A percentile compares a stretch with the other conserved stretches of the same genome.
Conservation (phyloP, 2,888 invertebrate genomes). For the Andrena camellia region DNA sequence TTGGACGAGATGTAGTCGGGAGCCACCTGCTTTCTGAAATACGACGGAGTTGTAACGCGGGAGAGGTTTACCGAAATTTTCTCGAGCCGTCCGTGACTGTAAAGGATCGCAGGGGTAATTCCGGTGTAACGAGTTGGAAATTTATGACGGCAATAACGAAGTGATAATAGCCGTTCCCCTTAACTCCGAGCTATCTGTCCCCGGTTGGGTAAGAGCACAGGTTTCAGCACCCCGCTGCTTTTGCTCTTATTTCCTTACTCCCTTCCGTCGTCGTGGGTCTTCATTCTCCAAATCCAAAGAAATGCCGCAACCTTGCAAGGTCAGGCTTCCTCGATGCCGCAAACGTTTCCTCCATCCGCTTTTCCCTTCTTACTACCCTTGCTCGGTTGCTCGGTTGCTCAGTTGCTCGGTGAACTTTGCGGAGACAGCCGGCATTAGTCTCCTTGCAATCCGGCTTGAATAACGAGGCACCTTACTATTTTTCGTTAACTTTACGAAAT, state of each 20-base stretch:
- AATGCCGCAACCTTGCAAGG: constrained; percentile 43
- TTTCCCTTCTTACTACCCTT: constrained; percentile 6
- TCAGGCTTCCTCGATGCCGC: not conserved
- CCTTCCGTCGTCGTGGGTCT: constrained; percentile 56
- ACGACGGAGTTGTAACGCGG: not conserved
- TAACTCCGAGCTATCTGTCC: constrained; percentile 75
- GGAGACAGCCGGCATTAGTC: not conserved
- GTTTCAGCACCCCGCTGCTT: constrained; percentile 76
- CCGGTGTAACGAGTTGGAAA: constrained; percentile 76
- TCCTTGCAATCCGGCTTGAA: not conserved
- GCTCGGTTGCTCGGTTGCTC: constrained; percentile 44
- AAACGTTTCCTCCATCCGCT: constrained; percentile 5
- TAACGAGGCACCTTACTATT: not conserved
- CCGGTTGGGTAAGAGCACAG: constrained; percentile 76
- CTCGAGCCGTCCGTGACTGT: constrained; percentile 31
- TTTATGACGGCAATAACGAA: constrained; percentile 83
- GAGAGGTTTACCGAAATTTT: constrained; percentile 39
- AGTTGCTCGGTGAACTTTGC: constrained; percentile 41
- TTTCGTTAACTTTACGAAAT: not conserved
- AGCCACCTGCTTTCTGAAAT: constrained; percentile 41
- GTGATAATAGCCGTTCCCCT: constrained; percentile 82
- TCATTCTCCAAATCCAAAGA: constrained; percentile 35
- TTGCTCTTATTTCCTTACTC: constrained; percentile 77
- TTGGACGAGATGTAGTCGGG: not conserved
- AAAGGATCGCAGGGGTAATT: constrained; percentile 63